phyloP scores from a whole-genome alignment of 2,113 vertebrate species.

The Stomatorhinus ivindoensis region DNA sequence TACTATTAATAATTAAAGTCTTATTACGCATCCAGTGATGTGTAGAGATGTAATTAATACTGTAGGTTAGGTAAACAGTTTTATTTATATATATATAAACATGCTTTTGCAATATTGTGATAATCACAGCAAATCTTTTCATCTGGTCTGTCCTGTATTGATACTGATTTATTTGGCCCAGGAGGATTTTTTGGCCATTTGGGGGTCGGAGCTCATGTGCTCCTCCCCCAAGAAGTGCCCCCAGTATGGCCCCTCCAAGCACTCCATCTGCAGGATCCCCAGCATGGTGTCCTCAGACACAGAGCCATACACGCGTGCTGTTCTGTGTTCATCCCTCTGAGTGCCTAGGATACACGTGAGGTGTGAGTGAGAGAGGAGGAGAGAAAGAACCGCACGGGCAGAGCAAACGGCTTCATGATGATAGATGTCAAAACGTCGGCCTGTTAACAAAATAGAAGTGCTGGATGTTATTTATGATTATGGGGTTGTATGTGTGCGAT shows the following conservation, averaged over 20 bases:
- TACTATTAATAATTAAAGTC: background rate
- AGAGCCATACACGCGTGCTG: background rate
- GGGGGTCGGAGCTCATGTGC: background rate
- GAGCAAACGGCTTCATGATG: background rate
- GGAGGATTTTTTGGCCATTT: background rate
- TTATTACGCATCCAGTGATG: background rate
- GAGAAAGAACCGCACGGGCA: background rate
- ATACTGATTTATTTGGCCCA: background rate
- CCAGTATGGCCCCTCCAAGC: background rate
- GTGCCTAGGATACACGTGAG: background rate
- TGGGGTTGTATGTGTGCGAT: background rate
- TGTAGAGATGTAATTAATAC: constrained; percentile 1
- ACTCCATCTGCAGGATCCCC: background rate
- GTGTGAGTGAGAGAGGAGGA: background rate
- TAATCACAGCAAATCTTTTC: background rate
- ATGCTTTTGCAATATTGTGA: background rate
- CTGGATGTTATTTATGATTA: background rate
- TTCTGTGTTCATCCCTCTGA: background rate
- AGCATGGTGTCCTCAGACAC: background rate
- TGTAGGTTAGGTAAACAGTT: background rate
- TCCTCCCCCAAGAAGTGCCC: background rate
- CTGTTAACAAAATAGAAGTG: background rate
- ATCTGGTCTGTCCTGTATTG: background rate
- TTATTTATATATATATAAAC: no score
- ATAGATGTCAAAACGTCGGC: background rate